phyloP scores from a whole-genome alignment of 2,113 vertebrate species.

The Leucopsar rothschildi region DNA sequence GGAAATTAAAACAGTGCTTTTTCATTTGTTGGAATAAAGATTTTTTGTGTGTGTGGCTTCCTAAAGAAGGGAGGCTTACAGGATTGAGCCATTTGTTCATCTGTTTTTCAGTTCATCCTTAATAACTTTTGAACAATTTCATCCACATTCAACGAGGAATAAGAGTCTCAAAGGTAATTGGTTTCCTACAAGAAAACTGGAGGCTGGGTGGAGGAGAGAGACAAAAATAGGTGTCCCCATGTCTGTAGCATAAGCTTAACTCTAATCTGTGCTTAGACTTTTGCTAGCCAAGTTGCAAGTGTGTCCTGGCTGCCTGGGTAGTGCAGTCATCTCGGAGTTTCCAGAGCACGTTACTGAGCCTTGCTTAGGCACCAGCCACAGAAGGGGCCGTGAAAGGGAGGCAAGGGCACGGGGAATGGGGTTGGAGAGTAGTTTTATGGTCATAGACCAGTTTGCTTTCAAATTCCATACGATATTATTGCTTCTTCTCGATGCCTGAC shows the following conservation, averaged over 20 bases:
- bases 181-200: not conserved
- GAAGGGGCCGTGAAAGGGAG: not conserved
- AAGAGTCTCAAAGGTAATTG: not conserved
- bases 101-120: slow-evolving; percentile 31
- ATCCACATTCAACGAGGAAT: not conserved
- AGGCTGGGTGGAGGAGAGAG: not conserved
- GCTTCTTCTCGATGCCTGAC: not conserved
- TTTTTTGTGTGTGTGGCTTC: not conserved
- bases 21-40: not conserved
- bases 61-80: not conserved
- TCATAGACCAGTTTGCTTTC: not conserved
- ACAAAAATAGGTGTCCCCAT: slow-evolving; percentile 52
- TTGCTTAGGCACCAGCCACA: not conserved
- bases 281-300: slow-evolving; percentile 3
- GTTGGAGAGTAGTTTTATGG: not conserved
- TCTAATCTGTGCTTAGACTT: slow-evolving; percentile 36
- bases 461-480: fast-evolving
- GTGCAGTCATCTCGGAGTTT: not conserved
- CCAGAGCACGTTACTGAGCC: not conserved
- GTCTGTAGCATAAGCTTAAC: slow-evolving; percentile 11
- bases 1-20: not conserved
- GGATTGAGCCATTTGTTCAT: not conserved
- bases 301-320: not conserved
- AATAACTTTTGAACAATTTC: slow-evolving; percentile 15
- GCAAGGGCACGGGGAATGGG: not conserved